Conservation (phyloP, 23 tunicate species). For the Corella eumyota region DNA sequence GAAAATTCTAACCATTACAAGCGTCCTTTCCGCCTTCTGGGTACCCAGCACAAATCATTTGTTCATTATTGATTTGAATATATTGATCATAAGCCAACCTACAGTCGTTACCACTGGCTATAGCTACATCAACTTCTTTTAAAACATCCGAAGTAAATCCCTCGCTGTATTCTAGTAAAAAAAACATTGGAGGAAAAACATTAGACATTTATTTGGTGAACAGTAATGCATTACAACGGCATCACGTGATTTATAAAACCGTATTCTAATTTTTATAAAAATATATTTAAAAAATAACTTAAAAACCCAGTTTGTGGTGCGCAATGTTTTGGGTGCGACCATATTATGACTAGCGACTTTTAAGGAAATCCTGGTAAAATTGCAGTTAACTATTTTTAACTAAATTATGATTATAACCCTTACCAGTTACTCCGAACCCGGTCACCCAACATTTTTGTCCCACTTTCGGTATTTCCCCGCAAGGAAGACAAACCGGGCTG, state of each 20-base stretch:
- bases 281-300: too few species aligned
- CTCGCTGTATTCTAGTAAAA: background rate
- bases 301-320: too few species aligned
- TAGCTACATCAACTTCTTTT: slow-evolving; percentile 27
- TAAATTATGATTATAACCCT: too few species aligned
- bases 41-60: slow-evolving; percentile 28
- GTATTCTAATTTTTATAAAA: too few species aligned
- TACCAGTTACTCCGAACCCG: slow-evolving; percentile 16
- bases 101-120: slow-evolving; percentile 5
- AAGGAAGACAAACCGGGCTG: slow-evolving; percentile 20
- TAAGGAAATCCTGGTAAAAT: background rate
- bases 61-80: background rate
- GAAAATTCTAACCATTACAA: slow-evolving; percentile 12
- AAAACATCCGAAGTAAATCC: background rate
- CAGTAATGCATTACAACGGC: too few species aligned
- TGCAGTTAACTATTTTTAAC: background rate
- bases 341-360: too few species aligned
- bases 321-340: too few species aligned
- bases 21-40: slow-evolving; percentile 25
- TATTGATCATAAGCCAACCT: background rate
- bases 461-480: slow-evolving; percentile 10
- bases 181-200: too few species aligned
- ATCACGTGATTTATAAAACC: too few species aligned
- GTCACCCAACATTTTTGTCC: slow-evolving; percentile 29
- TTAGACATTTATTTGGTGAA: too few species aligned